phyloP scores from a whole-genome alignment of 2,113 vertebrate genomes.

The Meleagris gallopavo region DNA sequence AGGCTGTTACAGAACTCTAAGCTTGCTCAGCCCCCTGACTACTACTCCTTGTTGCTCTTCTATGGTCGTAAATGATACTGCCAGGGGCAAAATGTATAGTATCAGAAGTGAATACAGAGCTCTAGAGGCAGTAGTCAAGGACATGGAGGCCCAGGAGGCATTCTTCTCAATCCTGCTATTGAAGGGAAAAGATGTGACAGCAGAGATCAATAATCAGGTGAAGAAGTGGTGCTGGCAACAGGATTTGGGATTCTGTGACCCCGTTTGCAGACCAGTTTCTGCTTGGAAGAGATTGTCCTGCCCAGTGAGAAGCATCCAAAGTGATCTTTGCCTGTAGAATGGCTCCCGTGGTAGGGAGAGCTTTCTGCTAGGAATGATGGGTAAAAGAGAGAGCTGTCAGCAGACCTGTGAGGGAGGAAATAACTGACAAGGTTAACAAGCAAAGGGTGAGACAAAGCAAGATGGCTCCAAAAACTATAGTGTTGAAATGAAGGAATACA shows the following conservation, averaged over 20 bases:
- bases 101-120: neutral
- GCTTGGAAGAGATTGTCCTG: neutral
- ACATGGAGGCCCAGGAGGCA: accelerated
- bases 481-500: neutral
- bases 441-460: neutral
- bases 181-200: neutral
- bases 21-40: no score
- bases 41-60: neutral
- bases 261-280: neutral
- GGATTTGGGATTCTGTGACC: neutral
- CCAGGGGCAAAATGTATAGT: neutral
- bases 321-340: neutral
- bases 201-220: neutral
- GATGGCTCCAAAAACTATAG: neutral
- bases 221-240: neutral
- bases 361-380: neutral
- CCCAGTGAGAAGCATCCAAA: no score
- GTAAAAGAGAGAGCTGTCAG: accelerated
- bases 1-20: accelerated
- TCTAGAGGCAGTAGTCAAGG: neutral
- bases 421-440: neutral
- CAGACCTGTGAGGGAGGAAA: neutral
- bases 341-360: neutral
- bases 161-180: neutral
- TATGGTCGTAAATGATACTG: neutral